These are phyloP conservation scores for Crotophaga sulcirostris DNA, from an alignment of 2,113 vertebrate species.

Conservation along the genomic window DNA sequence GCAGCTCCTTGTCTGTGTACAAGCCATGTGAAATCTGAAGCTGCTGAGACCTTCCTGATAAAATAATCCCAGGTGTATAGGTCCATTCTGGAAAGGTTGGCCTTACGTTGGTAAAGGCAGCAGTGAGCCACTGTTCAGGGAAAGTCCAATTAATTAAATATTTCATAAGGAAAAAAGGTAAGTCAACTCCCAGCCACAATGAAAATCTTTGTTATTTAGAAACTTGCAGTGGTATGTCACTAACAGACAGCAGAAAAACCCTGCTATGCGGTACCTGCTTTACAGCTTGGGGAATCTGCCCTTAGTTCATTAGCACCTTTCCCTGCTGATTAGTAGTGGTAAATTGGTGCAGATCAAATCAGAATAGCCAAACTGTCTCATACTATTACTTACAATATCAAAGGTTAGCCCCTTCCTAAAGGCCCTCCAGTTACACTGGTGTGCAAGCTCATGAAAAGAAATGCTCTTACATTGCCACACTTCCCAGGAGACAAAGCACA, in stretches of 20 bases:
- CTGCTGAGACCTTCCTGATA: neutral
- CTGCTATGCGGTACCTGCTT: neutral
- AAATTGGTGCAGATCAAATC: neutral
- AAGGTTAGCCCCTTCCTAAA: neutral
- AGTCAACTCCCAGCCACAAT: neutral
- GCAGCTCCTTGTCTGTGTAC: neutral
- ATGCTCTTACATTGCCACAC: neutral
- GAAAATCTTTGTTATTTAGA: neutral
- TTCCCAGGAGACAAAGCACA: neutral
- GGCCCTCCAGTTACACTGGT: neutral
- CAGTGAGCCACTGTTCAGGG: neutral
- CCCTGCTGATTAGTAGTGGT: neutral
- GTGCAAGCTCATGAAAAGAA: slow-evolving; percentile 1
- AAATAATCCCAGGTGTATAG: neutral
- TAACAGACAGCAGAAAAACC: neutral
- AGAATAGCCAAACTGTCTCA: neutral
- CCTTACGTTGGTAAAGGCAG: neutral
- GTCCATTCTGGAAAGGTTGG: neutral
- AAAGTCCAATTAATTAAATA: neutral
- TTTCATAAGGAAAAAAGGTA: neutral
- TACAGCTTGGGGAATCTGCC: neutral
- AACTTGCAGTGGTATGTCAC: neutral
- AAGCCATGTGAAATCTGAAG: neutral
- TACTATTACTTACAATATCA: neutral
- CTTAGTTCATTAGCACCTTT: neutral